A percentile compares a stretch with the other conserved stretches of the same genome.
Conservation (phyloP, 1,140 invertebrate species). For the Dryas iulia region DNA sequence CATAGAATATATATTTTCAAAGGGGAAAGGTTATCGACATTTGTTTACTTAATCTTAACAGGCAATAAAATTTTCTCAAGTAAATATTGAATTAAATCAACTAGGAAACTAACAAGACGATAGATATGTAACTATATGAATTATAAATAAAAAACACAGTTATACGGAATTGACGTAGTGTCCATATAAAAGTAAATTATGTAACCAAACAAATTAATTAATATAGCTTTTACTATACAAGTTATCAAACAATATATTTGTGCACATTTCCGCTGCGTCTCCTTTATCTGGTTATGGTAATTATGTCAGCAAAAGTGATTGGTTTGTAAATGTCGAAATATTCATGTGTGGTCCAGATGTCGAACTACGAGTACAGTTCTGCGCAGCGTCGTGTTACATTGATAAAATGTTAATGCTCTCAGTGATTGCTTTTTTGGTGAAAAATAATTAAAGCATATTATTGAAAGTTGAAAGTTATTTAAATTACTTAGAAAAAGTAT, state of each 20-base stretch:
- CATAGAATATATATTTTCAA: neutral
- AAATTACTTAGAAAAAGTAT: neutral
- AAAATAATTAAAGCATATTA: neutral
- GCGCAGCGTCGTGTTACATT: neutral
- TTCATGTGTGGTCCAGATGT: constrained; percentile 2
- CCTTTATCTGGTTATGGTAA: constrained; percentile 13
- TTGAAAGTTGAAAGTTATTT: neutral
- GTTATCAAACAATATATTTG: neutral
- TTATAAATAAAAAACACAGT: no score
- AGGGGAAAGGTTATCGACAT: constrained; percentile 8
- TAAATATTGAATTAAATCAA: constrained; percentile 4
- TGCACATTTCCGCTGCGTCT: constrained; percentile 19
- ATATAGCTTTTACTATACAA: neutral
- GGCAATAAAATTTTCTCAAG: neutral
- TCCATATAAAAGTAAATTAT: no score
- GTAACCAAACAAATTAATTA: no score
- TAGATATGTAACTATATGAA: no score
- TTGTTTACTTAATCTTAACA: neutral
- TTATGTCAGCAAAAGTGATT: constrained; percentile 21
- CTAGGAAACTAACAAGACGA: neutral
- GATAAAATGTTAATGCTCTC: constrained; percentile 22
- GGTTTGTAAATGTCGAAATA: constrained; percentile 12
- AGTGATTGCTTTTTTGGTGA: neutral
- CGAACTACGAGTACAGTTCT: neutral
- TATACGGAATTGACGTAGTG: no score